Base-by-base conservation (phyloP, 2,888 invertebrate genomes). In the Pinctada fucata region DNA sequence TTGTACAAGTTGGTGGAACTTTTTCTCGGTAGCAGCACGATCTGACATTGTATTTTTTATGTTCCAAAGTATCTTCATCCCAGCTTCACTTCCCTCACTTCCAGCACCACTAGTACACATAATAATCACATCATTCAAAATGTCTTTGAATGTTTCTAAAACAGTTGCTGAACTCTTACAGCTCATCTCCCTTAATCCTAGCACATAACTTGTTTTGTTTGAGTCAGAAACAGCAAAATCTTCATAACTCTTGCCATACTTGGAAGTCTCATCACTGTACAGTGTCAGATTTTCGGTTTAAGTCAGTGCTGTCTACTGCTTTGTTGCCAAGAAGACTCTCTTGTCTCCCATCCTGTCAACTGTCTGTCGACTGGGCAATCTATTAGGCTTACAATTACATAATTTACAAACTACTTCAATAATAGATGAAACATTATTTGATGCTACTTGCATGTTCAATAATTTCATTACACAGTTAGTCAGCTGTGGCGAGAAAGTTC, bases 41-140 rank as follows among this genome's bases (percentile, higher is more conserved):
- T 67, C 74, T 4, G 74, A 75, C 74, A 75, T 75, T 13, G 74
- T 75, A 51, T 75, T 75, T 75, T 75, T 75, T 16, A 69, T 69
- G 48, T 69, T 49, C 10, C n/a, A 58, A 16, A 75, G 50, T 5
- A 75, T 52, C 48, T 73, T 47, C 47, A 13, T 45, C 10, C 73
- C 73, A 64, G 49, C 49, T 47, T 47, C 47, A 52, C 48, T 13
- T 51, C 47, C 65, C n/a, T 73, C 45, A 58, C 31, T 64, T 52
- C n/a, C 31, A 47, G 52, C 52, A 45, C 47, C 48, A 48, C 64
- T 58, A 13, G 52, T 73, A 47, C 66, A 31, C 31, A 31, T 8
- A 66, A 31, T 63, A 73, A 49, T 73, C n/a, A 73, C 64, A 45
- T 73, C 73, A 73, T 65, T 31, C 16, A 73, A 52, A 58, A 48